Evolutionary conservation across 2,113 vertebrate species (phyloP).

Genomic region (Xiphorhynchus elegans): DNA sequence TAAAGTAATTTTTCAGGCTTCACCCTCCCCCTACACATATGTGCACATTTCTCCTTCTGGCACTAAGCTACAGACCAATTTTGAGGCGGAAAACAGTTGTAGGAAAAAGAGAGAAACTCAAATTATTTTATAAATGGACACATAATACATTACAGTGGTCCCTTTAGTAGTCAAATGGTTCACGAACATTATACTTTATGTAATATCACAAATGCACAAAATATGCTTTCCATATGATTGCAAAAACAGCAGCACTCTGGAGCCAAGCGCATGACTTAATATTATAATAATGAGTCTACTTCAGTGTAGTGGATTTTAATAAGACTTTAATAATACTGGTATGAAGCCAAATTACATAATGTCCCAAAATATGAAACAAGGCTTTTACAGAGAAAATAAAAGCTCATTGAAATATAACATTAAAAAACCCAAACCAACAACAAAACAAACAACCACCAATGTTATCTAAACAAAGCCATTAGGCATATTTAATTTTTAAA

Average conservation of each 20-base stretch:
- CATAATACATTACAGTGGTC: background rate
- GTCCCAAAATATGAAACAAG: conserved; percentile 54
- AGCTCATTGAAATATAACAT: conserved; percentile 46
- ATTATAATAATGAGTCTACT: conserved; percentile 64
- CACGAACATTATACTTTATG: background rate
- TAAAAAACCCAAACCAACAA: background rate
- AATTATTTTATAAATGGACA: conserved; percentile 25
- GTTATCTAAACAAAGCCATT: conserved; percentile 53
- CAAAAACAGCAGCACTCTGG: conserved; percentile 24
- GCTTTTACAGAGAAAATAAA: conserved; percentile 67
- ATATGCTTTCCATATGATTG: conserved; percentile 43
- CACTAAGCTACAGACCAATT: conserved; percentile 14
- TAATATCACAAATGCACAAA: conserved; percentile 50
- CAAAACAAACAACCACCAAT: background rate
- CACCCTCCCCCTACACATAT: background rate
- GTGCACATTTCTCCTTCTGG: conserved; percentile 19
- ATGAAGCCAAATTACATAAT: conserved; percentile 70
- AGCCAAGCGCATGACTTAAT: conserved; percentile 36
- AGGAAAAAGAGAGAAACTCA: background rate
- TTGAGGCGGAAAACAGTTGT: background rate
- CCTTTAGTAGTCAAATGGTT: conserved; percentile 4
- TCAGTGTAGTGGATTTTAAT: conserved; percentile 65
- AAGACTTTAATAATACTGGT: conserved; percentile 74
- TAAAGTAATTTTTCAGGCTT: conserved; percentile 52
- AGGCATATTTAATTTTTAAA: conserved; percentile 55